A percentile compares a stretch with the other conserved stretches of the same genome.
Conservation (phyloP, 92 coral and sea anemone genomes). For the Desmophyllum pertusum region DNA sequence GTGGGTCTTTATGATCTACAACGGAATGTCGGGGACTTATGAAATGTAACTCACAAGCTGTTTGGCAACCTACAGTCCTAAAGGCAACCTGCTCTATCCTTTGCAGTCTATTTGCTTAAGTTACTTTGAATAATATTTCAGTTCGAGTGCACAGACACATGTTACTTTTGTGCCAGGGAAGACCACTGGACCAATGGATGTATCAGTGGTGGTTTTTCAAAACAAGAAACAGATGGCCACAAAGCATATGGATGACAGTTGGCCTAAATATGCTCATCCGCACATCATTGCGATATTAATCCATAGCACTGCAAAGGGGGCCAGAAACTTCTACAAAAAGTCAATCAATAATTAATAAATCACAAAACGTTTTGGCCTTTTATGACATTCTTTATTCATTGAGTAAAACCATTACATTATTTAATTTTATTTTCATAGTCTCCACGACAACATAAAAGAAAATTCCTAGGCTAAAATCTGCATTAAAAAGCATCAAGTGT, state of each 20-base stretch:
- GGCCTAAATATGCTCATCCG: no score
- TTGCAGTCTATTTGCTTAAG: no score
- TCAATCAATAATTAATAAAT: not conserved
- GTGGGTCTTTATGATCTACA: no score
- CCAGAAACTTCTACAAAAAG: not conserved
- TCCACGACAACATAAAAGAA: constrained; percentile 1
- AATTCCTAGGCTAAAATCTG: constrained; percentile 20
- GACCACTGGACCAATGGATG: no score
- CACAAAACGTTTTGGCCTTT: not conserved
- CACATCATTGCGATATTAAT: not conserved
- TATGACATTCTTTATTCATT: constrained; percentile 31
- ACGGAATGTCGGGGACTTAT: no score
- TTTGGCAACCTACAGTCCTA: not conserved
- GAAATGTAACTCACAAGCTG: not conserved
- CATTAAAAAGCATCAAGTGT: constrained; percentile 5
- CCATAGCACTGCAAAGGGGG: not conserved
- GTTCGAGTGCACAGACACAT: no score
- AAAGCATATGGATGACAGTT: no score
- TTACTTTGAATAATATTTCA: no score
- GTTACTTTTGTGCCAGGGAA: no score
- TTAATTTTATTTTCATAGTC: constrained; percentile 3
- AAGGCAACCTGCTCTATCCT: no score
- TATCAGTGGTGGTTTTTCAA: no score
- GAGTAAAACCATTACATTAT: constrained; percentile 40
- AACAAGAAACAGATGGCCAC: no score